Conservation (phyloP, 1,140 invertebrate genomes). For the Fopius arisanus region DNA sequence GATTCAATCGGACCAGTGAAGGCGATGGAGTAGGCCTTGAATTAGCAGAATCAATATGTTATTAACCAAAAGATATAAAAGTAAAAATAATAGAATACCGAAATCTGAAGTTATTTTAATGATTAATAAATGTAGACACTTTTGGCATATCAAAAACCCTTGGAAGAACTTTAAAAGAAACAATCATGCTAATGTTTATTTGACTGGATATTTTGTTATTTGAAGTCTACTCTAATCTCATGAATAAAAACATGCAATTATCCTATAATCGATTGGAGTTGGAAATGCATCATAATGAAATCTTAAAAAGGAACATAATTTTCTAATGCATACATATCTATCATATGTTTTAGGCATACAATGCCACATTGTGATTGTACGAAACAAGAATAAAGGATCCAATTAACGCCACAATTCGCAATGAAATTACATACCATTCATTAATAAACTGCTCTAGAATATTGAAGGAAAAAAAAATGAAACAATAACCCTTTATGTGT, state of each 20-base stretch:
- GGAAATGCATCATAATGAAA: slow-evolving; percentile 9
- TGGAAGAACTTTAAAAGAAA: background rate
- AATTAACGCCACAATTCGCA: background rate
- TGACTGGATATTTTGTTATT: slow-evolving; percentile 30
- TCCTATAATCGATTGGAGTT: slow-evolving; percentile 12
- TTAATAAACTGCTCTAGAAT: background rate
- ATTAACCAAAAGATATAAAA: background rate
- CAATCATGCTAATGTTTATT: slow-evolving; percentile 11
- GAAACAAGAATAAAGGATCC: slow-evolving; percentile 30
- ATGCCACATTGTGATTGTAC: slow-evolving; percentile 46
- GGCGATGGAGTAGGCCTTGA: slow-evolving; percentile 30
- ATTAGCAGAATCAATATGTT: slow-evolving; percentile 19
- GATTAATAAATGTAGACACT: background rate
- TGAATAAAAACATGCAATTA: slow-evolving; percentile 23
- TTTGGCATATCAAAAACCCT: background rate
- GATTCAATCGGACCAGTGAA: background rate
- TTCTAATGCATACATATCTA: slow-evolving; percentile 53
- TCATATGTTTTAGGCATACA: slow-evolving; percentile 40
- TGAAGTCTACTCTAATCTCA: slow-evolving; percentile 44
- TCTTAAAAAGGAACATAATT: slow-evolving; percentile 41
- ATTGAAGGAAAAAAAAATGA: background rate
- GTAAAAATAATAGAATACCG: background rate
- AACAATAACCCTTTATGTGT: slow-evolving; percentile 5
- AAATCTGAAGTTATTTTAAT: background rate
- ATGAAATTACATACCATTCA: background rate